Conservation (phyloP, 2,113 vertebrate species). For the Ceyx margarethae region DNA sequence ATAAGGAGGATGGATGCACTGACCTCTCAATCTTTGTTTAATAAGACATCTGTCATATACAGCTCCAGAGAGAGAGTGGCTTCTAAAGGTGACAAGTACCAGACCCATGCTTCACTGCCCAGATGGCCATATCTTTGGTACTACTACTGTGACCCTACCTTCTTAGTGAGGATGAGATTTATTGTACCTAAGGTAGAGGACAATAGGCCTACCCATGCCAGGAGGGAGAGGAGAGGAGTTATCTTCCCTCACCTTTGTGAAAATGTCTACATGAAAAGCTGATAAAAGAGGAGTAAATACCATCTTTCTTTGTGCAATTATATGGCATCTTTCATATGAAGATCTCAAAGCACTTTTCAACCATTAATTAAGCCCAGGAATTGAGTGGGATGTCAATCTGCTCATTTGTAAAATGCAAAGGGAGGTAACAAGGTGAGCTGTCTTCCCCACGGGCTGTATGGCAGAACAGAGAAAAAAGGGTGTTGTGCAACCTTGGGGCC, state of each 20-base stretch:
- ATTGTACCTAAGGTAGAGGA: not conserved
- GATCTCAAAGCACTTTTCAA: not conserved
- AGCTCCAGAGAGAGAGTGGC: not conserved
- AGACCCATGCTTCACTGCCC: not conserved
- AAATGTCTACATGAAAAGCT: not conserved
- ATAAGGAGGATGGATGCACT: not conserved
- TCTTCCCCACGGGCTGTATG: not conserved
- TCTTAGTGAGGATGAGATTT: not conserved
- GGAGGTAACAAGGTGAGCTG: not conserved
- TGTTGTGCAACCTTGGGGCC: not conserved
- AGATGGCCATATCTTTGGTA: not conserved
- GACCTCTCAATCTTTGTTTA: not conserved
- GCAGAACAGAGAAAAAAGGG: not conserved
- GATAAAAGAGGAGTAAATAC: not conserved
- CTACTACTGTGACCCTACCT: too few species aligned
- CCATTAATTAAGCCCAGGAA: not conserved
- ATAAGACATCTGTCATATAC: not conserved
- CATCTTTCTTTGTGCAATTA: not conserved
- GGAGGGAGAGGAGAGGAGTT: not conserved
- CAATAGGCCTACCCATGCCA: not conserved
- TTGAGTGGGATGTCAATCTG: not conserved
- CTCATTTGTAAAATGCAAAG: not conserved
- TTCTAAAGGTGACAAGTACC: not conserved
- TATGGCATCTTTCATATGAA: not conserved
- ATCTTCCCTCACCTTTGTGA: not conserved